Evolutionary conservation across 2,888 invertebrate genomes (phyloP), one percentile per base, ranked within the genome.

Genomic region (Thymelicus lineola): DNA sequence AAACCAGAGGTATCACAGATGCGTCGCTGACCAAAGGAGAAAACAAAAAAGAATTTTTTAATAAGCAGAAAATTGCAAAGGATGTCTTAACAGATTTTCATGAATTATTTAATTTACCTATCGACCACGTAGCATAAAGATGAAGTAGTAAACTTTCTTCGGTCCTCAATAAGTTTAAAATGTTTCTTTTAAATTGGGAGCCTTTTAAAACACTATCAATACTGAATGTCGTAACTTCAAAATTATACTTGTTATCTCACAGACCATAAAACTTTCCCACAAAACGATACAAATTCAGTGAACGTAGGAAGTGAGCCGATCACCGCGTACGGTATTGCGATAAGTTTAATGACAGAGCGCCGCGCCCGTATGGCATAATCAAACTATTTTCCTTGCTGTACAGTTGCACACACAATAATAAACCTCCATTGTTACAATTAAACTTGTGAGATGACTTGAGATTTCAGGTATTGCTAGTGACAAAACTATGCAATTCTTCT

Each of bases 221-320:
- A 45, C 10, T 17, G 17, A 42, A 10, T 42, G 42, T 60, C 1
- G 46, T 46, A 61, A 46, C 20, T n/a, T 28, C 46, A 61, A 61
- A 45, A 46, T 28, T n/a, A 20, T 38, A 48, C 17, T 38, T 35
- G 14, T 50, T 58, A 66, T 50, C 66, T 38, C 42, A 46, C 20
- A 42, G 3, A 42, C 59, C 9, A 28, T 36, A 46, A 46, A 66
- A 66, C 66, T 66, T 66, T 66, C 66, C 66, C 66, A 58, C 66
- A 66, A 28, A 66, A 59, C 36, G 48, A 59, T 66, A 38, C 58
- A 36, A 66, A 66, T 66, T 50, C 66, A 66, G 59, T 66, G 66
- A 64, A 42, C 63, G 63, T 64, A 53, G 63, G 58, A 48, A 66
- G 59, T 36, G 17, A 36, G 20, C 42, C 55, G 59, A 66, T 66